Percentiles rank a stretch among this genome's conserved stretches.
Evolutionary conservation across 1,140 invertebrate genomes (phyloP).

Genomic region (Microvelia longipes): DNA sequence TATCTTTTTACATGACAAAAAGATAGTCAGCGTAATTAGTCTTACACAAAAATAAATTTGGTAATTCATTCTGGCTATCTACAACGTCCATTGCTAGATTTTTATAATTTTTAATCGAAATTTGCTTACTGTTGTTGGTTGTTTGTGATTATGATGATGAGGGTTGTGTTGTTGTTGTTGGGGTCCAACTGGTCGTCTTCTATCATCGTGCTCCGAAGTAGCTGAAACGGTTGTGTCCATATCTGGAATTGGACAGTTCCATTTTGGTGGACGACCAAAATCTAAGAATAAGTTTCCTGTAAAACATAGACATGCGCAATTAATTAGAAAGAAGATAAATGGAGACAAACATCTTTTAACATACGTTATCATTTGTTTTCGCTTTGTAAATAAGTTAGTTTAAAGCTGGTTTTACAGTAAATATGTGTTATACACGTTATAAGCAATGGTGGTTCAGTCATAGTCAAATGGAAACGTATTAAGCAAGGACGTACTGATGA

Average conservation of each 20-base stretch:
- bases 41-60: no score
- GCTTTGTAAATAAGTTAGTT: background rate
- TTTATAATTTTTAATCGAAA: no score
- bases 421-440: no score
- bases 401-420: no score
- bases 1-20: no score
- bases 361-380: background rate
- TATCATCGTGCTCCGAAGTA: background rate
- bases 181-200: background rate
- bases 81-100: no score
- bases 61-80: no score
- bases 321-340: background rate
- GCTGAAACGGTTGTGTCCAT: slow-evolving; percentile 32
- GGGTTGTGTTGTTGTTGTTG: background rate
- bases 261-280: slow-evolving; percentile 69
- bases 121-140: background rate
- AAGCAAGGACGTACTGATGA: no score
- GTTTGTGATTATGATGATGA: background rate
- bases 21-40: no score
- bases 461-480: no score
- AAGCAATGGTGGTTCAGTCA: no score
- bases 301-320: no score
- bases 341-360: background rate
- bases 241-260: slow-evolving; percentile 84
- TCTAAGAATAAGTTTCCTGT: slow-evolving; percentile 60